Conservation (phyloP, 2,888 invertebrate genomes). For the Aromia moschata region DNA sequence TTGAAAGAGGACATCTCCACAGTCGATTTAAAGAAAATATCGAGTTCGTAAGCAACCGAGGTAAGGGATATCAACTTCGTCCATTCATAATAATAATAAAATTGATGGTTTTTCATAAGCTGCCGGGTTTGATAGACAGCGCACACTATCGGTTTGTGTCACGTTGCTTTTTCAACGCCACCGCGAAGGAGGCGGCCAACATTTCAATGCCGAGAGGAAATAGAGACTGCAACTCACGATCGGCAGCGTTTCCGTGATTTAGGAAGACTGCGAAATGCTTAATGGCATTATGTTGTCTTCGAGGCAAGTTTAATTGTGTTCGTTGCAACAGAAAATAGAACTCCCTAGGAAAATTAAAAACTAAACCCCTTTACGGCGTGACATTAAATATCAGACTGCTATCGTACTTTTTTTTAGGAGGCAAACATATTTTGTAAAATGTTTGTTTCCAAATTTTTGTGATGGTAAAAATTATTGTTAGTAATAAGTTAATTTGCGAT, state of each 20-base stretch:
- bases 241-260: not conserved
- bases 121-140: slow-evolving; percentile 14
- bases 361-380: too few relatives aligned
- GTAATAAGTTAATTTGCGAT: too few relatives aligned
- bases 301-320: not conserved
- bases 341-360: too few relatives aligned
- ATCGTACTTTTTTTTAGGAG: too few relatives aligned
- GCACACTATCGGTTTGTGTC: slow-evolving; percentile 8
- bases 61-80: slow-evolving; percentile 4
- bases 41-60: slow-evolving; percentile 1
- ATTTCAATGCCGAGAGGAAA: slow-evolving; percentile 21
- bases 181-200: not conserved
- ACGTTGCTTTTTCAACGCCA: slow-evolving; percentile 10
- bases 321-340: too few relatives aligned
- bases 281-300: not conserved
- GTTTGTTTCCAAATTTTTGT: too few relatives aligned
- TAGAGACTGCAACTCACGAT: slow-evolving; percentile 15
- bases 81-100: slow-evolving; percentile 21
- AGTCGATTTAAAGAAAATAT: slow-evolving; percentile 10
- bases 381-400: too few relatives aligned
- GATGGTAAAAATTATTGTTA: too few relatives aligned
- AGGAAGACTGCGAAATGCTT: not conserved
- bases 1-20: not conserved
- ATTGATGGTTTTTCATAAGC: slow-evolving; percentile 22
- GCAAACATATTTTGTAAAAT: too few relatives aligned